Percentiles rank a stretch among this genome's conserved stretches.
Evolutionary conservation across 1,140 invertebrate genomes (phyloP).

Genomic region (Ceratoteleas bidentatus): DNA sequence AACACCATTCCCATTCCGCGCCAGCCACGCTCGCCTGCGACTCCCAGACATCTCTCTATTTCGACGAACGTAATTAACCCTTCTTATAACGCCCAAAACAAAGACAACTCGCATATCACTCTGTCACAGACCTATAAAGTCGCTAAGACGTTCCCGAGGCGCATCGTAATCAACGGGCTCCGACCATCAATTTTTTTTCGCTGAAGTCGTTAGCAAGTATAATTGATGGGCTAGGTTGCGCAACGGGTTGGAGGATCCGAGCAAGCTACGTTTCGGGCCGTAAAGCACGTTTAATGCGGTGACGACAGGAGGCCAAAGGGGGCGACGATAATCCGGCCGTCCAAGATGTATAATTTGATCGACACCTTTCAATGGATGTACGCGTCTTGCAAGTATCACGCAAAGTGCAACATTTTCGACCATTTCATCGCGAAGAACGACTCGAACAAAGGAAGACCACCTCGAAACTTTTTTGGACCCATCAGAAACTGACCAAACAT

Average conservation of each 20-base stretch:
- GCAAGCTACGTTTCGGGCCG: slow-evolving; percentile 30
- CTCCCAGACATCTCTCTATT: slow-evolving; percentile 47
- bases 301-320: slow-evolving; percentile 47
- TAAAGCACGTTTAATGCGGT: slow-evolving; percentile 56
- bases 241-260: slow-evolving; percentile 31
- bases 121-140: slow-evolving; percentile 60
- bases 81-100: slow-evolving; percentile 53
- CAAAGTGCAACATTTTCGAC: too few relatives aligned
- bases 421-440: too few relatives aligned
- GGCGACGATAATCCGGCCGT: slow-evolving; percentile 35
- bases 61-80: slow-evolving; percentile 57
- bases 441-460: too few relatives aligned
- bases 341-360: slow-evolving; percentile 53
- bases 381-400: too few relatives aligned
- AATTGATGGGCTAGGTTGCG: slow-evolving; percentile 53
- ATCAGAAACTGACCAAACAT: too few relatives aligned
- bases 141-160: slow-evolving; percentile 48
- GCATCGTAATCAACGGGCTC: slow-evolving; percentile 51
- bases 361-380: slow-evolving; percentile 38
- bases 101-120: slow-evolving; percentile 60
- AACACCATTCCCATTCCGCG: slow-evolving; percentile 26
- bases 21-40: slow-evolving; percentile 24
- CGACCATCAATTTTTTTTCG: slow-evolving; percentile 50
- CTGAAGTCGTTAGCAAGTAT: slow-evolving; percentile 60
- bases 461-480: too few relatives aligned